Conservation (phyloP, 2,797 vertebrate genomes). For the Molossus alvarezi region DNA sequence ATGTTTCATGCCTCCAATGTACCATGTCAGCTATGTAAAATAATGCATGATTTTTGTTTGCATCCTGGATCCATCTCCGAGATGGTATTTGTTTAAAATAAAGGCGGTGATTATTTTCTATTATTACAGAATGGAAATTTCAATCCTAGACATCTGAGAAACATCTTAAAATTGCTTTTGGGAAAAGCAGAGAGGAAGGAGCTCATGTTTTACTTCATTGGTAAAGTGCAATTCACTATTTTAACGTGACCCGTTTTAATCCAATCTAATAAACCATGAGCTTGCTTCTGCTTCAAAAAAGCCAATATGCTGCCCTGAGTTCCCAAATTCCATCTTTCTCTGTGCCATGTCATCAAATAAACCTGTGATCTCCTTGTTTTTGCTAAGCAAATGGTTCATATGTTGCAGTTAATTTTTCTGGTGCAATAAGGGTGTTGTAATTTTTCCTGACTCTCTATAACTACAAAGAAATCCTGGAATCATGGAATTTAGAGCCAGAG, state of each 20-base stretch:
- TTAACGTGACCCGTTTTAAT: conserved; percentile 75
- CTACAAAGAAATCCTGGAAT: conserved; percentile 63
- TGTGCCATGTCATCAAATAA: conserved; percentile 66
- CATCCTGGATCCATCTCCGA: conserved; percentile 67
- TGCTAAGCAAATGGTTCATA: conserved; percentile 43
- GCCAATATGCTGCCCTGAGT: background rate
- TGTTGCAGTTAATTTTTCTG: conserved; percentile 29
- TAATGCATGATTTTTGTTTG: conserved; percentile 76
- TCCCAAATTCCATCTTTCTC: conserved; percentile 41
- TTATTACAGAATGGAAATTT: conserved; percentile 81
- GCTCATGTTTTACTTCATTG: conserved; percentile 73
- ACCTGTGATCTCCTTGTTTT: conserved; percentile 67
- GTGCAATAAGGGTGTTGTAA: background rate
- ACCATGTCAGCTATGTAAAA: conserved; percentile 76
- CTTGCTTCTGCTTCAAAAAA: conserved; percentile 72
- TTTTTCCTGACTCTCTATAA: conserved; percentile 22
- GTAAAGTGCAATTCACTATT: conserved; percentile 75
- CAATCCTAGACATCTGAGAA: conserved; percentile 69
- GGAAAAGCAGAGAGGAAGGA: conserved; percentile 38
- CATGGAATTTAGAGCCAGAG: background rate
- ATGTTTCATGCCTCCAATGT: conserved; percentile 66
- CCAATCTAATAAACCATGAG: conserved; percentile 63
- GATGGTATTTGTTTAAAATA: conserved; percentile 81
- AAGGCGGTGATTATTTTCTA: conserved; percentile 77
- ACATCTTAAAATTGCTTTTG: conserved; percentile 65